A percentile compares a stretch with the other conserved stretches of the same genome.
Conservation (phyloP, 2,113 vertebrate species). For the Trematocara zebra region DNA sequence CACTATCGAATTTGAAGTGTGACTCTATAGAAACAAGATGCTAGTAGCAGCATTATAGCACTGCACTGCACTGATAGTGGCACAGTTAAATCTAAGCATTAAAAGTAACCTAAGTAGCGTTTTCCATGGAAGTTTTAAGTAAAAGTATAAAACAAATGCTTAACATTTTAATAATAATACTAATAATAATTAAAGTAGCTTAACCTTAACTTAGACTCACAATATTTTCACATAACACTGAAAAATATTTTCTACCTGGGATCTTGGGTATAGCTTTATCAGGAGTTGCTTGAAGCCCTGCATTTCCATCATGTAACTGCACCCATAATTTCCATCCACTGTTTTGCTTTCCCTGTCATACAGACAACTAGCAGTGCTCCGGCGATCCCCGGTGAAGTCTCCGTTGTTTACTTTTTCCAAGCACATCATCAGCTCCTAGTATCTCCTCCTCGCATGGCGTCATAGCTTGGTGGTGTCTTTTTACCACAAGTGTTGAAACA, state of each 20-base stretch:
- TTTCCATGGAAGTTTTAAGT: background rate
- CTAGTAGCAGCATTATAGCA: background rate
- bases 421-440: background rate
- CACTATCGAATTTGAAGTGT: background rate
- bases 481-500: background rate
- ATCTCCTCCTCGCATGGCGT: background rate
- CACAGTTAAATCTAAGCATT: background rate
- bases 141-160: background rate
- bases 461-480: background rate
- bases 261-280: background rate
- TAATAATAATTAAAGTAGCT: background rate
- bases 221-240: background rate
- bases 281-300: background rate
- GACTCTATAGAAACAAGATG: background rate
- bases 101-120: background rate
- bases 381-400: rapidly evolving
- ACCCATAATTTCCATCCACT: background rate
- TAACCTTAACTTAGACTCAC: background rate
- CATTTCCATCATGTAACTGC: background rate
- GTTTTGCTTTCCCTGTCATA: background rate
- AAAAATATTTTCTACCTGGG: background rate
- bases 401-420: background rate
- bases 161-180: background rate
- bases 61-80: background rate
- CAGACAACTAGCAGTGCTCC: background rate